Percentiles rank a stretch among this genome's conserved stretches.
Conservation (phyloP, 2,113 vertebrate species). For the Charina bottae region DNA sequence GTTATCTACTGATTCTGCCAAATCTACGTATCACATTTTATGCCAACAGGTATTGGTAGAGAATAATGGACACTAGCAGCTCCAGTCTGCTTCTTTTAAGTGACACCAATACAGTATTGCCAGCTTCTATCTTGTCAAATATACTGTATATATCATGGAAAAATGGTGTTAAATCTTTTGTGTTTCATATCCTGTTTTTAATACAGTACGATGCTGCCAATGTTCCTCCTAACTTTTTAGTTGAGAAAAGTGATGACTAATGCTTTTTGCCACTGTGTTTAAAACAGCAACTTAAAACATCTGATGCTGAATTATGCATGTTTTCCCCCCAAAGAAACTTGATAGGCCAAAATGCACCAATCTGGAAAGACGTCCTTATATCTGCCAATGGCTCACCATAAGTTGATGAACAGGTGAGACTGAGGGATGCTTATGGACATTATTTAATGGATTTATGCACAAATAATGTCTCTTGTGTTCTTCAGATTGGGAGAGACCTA, state of each 20-base stretch:
- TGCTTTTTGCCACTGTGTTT: neutral
- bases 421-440: neutral
- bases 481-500: neutral
- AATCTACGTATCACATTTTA: neutral
- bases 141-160: slow-evolving; percentile 49
- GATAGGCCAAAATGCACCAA: neutral
- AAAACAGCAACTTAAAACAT: slow-evolving; percentile 40
- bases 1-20: neutral
- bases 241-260: slow-evolving; percentile 4
- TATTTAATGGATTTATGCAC: neutral
- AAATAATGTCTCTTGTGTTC: too few species aligned
- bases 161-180: slow-evolving; percentile 47
- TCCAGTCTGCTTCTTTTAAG: slow-evolving; percentile 10
- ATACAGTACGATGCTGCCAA: slow-evolving; percentile 36
- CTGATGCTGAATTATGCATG: slow-evolving; percentile 23
- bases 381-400: neutral
- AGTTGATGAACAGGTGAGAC: neutral
- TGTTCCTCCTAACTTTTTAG: slow-evolving; percentile 47
- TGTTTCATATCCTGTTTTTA: slow-evolving; percentile 56
- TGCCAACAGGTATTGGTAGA: neutral
- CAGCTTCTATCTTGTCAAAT: neutral
- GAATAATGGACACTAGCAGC: slow-evolving; percentile 6
- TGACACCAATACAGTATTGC: slow-evolving; percentile 2
- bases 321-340: neutral
- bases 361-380: neutral